Base-by-base conservation (phyloP, 2,113 vertebrate species). In the Nesogale talazaci region DNA sequence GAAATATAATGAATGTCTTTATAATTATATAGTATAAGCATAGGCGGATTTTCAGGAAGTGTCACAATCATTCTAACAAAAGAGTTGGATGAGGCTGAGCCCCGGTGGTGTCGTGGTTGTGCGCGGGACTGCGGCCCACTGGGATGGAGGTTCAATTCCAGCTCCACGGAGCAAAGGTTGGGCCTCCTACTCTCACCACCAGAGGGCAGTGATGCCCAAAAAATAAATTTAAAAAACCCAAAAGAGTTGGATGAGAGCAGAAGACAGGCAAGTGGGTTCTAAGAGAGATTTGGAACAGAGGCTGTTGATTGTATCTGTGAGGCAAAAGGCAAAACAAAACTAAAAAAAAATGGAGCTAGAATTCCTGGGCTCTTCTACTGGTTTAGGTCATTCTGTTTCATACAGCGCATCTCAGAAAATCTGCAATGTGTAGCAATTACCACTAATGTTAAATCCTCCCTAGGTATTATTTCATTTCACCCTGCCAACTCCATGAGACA, bases 271-370 rank as follows among this genome's bases (percentile, higher is more conserved):
- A 72, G 75, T 10, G 31, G 27, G 22, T 83, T 40, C 31, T 91
- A 29, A 86, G 88, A 95, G 76, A 89, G 31, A 86, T 80, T 67
- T 75, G 46, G 27, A 59, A 82, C 52, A 86, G 25, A 80, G 70
- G 42, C 38, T 83, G 40, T 46, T 76, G 57, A 67, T 82, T 91
- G 92, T 69, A 38, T 86, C 77, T 14, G 1, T 46, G 38, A 92
- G 31, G 83, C 34, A 83, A 56, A 89, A 86, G 76, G 74, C 65
- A 65, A 12, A 22, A 17, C n/a, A n/a, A 52, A 52, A 46, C 10
- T 10, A 46, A 46, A 46, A 46, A 5, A 52, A 83, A 36, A 59
- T 88, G 20, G 79, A 90, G 80, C n/a, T 77, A 72, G 79, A 63
- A 88, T 88, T 57, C 25, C 83, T 42, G 19, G 29, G 36, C 34